Percentiles rank a stretch among this genome's conserved stretches.
Evolutionary conservation across 2,888 invertebrate species (phyloP).

Genomic region (Escarpia spicata): DNA sequence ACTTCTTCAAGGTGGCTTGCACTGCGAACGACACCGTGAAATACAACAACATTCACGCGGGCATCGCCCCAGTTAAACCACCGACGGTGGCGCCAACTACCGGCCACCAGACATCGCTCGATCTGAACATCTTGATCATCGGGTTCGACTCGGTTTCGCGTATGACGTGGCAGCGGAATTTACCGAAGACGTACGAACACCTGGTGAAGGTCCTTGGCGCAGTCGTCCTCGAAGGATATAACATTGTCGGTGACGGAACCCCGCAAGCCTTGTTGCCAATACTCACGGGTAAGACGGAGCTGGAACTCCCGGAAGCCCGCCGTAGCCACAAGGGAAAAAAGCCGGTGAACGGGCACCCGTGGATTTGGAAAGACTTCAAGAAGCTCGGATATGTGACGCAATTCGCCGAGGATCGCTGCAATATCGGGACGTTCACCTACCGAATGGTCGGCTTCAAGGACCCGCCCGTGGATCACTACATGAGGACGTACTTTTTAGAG

Average conservation of each 20-base stretch:
- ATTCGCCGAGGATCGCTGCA: conserved; percentile 87
- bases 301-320: conserved; percentile 32
- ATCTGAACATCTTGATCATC: conserved; percentile 81
- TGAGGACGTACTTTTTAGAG: conserved; percentile 75
- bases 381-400: conserved; percentile 72
- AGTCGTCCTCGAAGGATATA: conserved; percentile 39
- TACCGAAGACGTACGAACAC: conserved; percentile 55
- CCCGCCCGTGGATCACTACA: conserved; percentile 90
- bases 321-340: conserved; percentile 66
- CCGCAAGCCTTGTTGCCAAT: conserved; percentile 35
- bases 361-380: conserved; percentile 84
- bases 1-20: conserved; percentile 59
- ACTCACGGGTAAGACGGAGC: conserved; percentile 31
- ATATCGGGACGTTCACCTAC: conserved; percentile 88
- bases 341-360: conserved; percentile 81
- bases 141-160: conserved; percentile 90
- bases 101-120: conserved; percentile 60
- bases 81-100: conserved; percentile 57
- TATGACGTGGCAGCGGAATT: conserved; percentile 67
- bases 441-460: conserved; percentile 85
- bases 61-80: conserved; percentile 61
- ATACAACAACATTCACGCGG: conserved; percentile 77
- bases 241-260: conserved; percentile 38
- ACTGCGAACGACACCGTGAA: conserved; percentile 58
- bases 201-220: conserved; percentile 51